Evolutionary conservation across 2,888 invertebrate species (phyloP).

Genomic region (Leptothorax acervorum): DNA sequence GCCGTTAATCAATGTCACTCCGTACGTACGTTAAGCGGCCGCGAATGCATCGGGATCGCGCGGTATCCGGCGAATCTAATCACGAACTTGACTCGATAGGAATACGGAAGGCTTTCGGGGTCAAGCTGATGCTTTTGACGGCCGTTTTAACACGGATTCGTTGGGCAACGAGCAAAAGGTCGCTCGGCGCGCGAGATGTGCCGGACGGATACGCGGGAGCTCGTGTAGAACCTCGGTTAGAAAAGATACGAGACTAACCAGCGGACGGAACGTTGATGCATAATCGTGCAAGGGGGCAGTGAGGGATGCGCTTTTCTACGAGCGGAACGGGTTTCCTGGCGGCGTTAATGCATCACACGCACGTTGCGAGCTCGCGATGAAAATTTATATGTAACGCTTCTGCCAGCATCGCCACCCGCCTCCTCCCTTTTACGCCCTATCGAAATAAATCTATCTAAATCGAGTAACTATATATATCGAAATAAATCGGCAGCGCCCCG

Average conservation of each 20-base stretch:
- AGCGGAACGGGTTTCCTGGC: conserved; percentile 31
- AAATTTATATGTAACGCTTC: conserved; percentile 49
- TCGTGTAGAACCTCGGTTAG: conserved; percentile 18
- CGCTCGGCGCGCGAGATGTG: conserved; percentile 36
- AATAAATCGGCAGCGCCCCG: conserved; percentile 11
- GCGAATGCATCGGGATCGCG: conserved; percentile 62
- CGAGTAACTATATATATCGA: neutral
- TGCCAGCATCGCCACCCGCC: neutral
- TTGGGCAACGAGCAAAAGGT: conserved; percentile 45
- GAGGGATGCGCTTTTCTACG: conserved; percentile 46
- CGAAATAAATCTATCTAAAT: conserved; percentile 22
- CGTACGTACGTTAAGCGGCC: conserved; percentile 58
- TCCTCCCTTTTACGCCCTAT: neutral
- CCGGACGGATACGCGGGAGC: conserved; percentile 34
- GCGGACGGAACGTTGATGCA: conserved; percentile 52
- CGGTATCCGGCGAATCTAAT: conserved; percentile 70
- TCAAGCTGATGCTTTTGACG: conserved; percentile 59
- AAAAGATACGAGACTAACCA: conserved; percentile 25
- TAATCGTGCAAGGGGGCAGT: conserved; percentile 43
- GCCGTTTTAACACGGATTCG: conserved; percentile 54
- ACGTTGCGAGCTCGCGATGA: conserved; percentile 18
- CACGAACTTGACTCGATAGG: conserved; percentile 71
- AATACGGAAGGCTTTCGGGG: conserved; percentile 67
- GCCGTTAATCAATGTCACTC: conserved; percentile 71
- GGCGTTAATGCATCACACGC: conserved; percentile 44